These are phyloP conservation scores for Ictinia mississippiensis DNA, from an alignment of 2,797 vertebrate genomes.

Conservation along the genomic window DNA sequence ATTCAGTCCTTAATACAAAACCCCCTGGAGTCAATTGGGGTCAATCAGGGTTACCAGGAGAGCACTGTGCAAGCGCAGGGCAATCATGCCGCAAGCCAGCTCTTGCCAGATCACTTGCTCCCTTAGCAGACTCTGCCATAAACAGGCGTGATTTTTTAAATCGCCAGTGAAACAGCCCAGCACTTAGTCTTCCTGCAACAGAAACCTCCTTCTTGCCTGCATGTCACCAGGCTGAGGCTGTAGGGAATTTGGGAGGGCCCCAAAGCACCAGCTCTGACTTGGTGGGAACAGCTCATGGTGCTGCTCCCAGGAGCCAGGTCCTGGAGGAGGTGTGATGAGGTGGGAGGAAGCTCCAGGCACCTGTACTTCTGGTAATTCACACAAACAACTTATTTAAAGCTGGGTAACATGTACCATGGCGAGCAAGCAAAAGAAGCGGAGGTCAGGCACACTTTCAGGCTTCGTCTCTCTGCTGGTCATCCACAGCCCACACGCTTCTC, in stretches of 20 bases:
- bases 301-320: background rate
- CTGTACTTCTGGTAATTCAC: background rate
- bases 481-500: background rate
- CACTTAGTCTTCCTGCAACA: background rate
- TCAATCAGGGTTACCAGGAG: background rate
- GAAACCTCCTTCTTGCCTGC: background rate
- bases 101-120: background rate
- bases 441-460: background rate
- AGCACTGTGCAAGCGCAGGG: background rate
- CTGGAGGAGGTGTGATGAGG: slow-evolving; percentile 22
- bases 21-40: background rate
- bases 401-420: background rate
- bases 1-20: slow-evolving; percentile 17
- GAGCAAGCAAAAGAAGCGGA: background rate
- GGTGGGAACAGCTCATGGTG: background rate
- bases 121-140: background rate
- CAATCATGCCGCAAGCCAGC: background rate
- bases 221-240: background rate
- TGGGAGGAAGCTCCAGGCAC: slow-evolving; percentile 39
- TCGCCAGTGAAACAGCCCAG: background rate
- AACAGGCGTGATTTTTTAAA: background rate
- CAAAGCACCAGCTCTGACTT: background rate
- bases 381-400: slow-evolving; percentile 25
- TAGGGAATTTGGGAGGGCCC: background rate
- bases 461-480: background rate